Base-by-base conservation (phyloP, 2,888 invertebrate genomes). In the Drosophila percnosoma region DNA sequence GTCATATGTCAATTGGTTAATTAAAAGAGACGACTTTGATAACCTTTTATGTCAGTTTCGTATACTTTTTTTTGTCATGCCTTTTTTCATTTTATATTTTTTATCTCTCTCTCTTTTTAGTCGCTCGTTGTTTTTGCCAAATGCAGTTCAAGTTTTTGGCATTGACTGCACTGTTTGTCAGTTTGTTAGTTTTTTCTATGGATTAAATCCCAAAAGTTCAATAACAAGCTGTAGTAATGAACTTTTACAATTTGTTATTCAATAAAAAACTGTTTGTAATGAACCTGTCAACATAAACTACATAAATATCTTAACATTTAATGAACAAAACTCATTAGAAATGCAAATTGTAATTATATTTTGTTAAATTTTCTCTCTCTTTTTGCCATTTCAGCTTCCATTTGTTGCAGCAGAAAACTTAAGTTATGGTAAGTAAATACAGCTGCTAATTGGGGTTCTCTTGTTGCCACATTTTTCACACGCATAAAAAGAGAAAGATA, bases 1-100 rank as follows among this genome's bases (percentile, higher is more conserved):
- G 85, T 87, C 87, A 84, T 71, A 87, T 87, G 89, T 89, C 88
- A 85, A 87, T 87, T 89, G 85, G 72, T 80, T 86, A 87, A 87
- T 87, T 89, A 83, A 83, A 82, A 87, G 68, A 68, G 69, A 69
- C 75, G 61, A 49, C 64, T 55, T 48, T 75, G 78, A 85, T 87
- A 87, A 89, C 89, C 86, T 87, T 87, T 85, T 67, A 74, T 78
- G 85, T 85, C 87, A 75, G 69, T 52, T 70, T 73, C 62, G 72
- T 61, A 64, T 62, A 51, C 58, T 73, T 78, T 63, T 61, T 34
- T 33, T 33, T 40, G 49, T 52, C 59, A 59, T 55, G 52, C 42
- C 42, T 55, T 1, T 7, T 18, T 54, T 24, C 15, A 15, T 11
- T 52, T 55, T 57, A 62, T 79, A 18, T 59, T 54, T 71, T 64